These are phyloP conservation scores for Oceanodroma leucorhoa DNA, from an alignment of 2,797 vertebrate genomes.

Conservation along the genomic window DNA sequence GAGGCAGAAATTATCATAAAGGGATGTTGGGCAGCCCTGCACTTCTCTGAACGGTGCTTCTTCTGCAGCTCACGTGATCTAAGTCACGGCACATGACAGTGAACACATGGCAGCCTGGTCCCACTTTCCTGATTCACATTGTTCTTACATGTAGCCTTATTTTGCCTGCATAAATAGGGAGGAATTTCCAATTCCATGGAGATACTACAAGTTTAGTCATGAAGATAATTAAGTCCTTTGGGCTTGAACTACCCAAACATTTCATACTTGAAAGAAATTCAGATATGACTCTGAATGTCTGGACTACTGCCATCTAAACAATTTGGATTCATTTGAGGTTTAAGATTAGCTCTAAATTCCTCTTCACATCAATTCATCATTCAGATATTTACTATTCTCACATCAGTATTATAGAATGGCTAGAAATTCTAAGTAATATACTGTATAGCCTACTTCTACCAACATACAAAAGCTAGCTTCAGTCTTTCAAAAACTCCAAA, in stretches of 20 bases:
- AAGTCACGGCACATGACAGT: background rate
- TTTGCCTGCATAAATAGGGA: conserved; percentile 46
- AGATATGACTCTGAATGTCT: conserved; percentile 48
- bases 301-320: conserved; percentile 50
- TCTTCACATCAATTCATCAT: conserved; percentile 47
- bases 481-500: background rate
- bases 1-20: background rate
- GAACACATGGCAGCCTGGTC: background rate
- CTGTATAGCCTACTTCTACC: background rate
- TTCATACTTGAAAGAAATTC: conserved; percentile 66
- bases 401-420: background rate
- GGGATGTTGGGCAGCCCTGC: background rate
- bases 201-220: conserved; percentile 62
- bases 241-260: conserved; percentile 52
- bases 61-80: background rate
- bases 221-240: conserved; percentile 67
- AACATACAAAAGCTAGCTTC: background rate
- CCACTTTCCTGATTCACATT: background rate
- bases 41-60: background rate
- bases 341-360: conserved; percentile 42
- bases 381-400: conserved; percentile 34
- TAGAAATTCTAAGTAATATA: background rate
- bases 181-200: conserved; percentile 52
- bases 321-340: conserved; percentile 53
- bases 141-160: conserved; percentile 48